These are phyloP conservation scores for Melolontha melolontha DNA, from an alignment of 2,888 invertebrate genomes.

Conservation along the genomic window DNA sequence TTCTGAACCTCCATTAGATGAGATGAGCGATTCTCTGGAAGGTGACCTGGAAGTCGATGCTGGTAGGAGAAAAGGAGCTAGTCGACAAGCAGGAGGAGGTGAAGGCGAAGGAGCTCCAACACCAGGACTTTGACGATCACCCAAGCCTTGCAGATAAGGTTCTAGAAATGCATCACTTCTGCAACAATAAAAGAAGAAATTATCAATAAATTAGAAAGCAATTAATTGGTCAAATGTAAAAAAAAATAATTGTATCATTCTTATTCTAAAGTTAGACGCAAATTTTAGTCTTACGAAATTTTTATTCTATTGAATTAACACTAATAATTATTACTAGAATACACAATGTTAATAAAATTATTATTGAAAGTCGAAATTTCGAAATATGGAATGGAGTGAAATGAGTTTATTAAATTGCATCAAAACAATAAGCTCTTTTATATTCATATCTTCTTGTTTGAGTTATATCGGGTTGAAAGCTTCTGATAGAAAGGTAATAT, in stretches of 20 bases:
- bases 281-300: no score
- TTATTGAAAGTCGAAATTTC: no score
- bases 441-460: neutral
- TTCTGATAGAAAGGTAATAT: constrained; percentile 18
- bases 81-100: constrained; percentile 62
- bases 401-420: neutral
- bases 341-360: no score
- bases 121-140: constrained; percentile 60
- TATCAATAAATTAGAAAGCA: constrained; percentile 13
- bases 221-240: neutral
- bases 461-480: constrained; percentile 1
- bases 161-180: constrained; percentile 81
- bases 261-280: no score
- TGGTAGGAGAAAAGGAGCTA: constrained; percentile 54
- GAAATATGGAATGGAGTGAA: no score
- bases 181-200: constrained; percentile 64
- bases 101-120: constrained; percentile 65
- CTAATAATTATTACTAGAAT: no score
- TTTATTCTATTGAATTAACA: no score
- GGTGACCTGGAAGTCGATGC: constrained; percentile 64
- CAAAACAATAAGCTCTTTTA: constrained; percentile 10
- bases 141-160: constrained; percentile 77
- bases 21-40: constrained; percentile 71
- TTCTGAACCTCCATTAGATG: constrained; percentile 72
- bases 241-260: no score